Conservation (phyloP, 2,113 vertebrate species). For the Poecile atricapillus region DNA sequence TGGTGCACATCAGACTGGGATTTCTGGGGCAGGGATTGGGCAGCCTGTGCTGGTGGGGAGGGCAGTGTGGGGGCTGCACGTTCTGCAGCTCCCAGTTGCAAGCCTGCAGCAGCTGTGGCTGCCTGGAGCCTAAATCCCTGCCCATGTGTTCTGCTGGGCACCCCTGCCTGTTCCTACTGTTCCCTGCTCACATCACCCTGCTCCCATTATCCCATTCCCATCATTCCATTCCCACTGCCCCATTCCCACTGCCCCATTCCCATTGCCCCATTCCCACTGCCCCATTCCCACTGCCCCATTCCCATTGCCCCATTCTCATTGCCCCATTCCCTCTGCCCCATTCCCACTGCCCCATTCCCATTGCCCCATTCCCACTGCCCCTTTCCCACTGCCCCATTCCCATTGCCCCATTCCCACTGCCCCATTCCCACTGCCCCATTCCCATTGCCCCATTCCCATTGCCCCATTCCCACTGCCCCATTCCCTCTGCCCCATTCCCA, state of each 20-base stretch:
- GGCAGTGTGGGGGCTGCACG: not conserved
- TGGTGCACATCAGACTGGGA: rapidly evolving
- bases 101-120: not conserved
- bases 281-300: not conserved
- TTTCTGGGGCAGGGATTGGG: not conserved
- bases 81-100: not conserved
- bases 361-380: not conserved
- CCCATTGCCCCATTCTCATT: not conserved
- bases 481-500: not conserved
- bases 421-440: not conserved
- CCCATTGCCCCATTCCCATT: not conserved
- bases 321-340: not conserved
- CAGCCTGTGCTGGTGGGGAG: rapidly evolving
- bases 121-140: not conserved
- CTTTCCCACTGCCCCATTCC: not conserved
- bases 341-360: not conserved
- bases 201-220: not conserved
- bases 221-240: no score
- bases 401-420: no score
- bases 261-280: no score
- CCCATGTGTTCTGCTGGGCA: not conserved
- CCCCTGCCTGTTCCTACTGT: not conserved
- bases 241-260: not conserved
- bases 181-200: no score
- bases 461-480: not conserved